These are phyloP conservation scores for Rhaphigaster nebulosa DNA, from an alignment of 2,888 invertebrate species.

Conservation along the genomic window DNA sequence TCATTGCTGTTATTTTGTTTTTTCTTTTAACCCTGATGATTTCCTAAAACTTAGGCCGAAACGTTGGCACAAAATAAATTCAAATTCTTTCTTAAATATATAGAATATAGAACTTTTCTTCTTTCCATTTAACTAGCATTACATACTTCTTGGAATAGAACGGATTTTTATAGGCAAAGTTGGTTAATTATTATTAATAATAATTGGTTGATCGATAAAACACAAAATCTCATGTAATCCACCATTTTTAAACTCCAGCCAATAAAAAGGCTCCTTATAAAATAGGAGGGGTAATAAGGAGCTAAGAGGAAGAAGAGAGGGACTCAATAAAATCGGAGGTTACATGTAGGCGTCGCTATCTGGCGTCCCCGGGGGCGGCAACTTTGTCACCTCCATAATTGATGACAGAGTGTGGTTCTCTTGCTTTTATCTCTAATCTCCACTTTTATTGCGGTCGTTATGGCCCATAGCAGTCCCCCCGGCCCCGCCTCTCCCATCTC, in stretches of 20 bases:
- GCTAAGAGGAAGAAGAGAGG: not conserved
- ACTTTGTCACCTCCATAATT: conserved; percentile 57
- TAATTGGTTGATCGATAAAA: too few species aligned
- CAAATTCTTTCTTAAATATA: too few species aligned
- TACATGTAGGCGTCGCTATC: not conserved
- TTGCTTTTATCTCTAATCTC: conserved; percentile 22
- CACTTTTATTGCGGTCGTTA: conserved; percentile 33
- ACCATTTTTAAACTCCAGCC: not conserved
- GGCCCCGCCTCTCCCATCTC: not conserved
- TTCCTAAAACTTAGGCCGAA: too few species aligned
- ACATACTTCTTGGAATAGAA: too few species aligned
- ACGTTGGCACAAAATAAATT: too few species aligned
- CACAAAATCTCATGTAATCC: not conserved
- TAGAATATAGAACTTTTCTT: too few species aligned
- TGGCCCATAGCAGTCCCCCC: conserved; percentile 8
- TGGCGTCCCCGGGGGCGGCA: not conserved
- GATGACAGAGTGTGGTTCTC: not conserved
- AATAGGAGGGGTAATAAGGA: not conserved
- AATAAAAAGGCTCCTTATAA: not conserved
- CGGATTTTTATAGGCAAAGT: too few species aligned
- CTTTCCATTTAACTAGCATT: too few species aligned
- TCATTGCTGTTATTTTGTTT: too few species aligned
- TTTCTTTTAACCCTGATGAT: too few species aligned
- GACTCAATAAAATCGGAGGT: conserved; percentile 1
- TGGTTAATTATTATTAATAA: too few species aligned